phyloP scores from a whole-genome alignment of 2,797 vertebrate species.

The Argyrosomus regius region DNA sequence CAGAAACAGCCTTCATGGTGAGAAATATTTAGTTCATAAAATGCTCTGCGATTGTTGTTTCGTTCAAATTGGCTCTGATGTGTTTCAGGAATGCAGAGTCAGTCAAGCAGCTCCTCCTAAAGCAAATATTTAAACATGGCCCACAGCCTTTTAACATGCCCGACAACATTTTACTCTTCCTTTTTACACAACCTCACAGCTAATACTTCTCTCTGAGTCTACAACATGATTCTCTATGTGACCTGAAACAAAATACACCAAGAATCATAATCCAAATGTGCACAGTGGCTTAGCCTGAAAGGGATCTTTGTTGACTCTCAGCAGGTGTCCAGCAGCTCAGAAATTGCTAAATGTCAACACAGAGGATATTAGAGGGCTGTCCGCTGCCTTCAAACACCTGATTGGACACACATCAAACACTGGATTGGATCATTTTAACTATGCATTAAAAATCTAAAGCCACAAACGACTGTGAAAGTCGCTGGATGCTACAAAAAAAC shows the following conservation, averaged over 20 bases:
- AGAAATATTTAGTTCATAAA: neutral
- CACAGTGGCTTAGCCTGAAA: neutral
- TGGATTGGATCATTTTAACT: too few species aligned
- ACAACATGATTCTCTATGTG: neutral
- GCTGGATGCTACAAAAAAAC: too few species aligned
- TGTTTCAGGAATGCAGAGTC: conserved; percentile 16
- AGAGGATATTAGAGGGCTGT: neutral
- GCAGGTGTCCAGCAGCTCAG: conserved; percentile 21
- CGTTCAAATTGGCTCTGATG: neutral
- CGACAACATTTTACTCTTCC: neutral
- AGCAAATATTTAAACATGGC: conserved; percentile 43
- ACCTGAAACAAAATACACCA: neutral
- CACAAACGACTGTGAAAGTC: too few species aligned
- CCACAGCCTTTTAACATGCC: neutral
- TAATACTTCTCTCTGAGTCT: neutral
- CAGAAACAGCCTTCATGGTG: neutral
- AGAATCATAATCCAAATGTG: neutral
- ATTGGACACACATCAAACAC: too few species aligned
- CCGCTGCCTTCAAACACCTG: too few species aligned
- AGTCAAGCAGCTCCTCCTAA: conserved; percentile 3
- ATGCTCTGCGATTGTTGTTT: too few species aligned
- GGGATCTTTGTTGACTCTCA: neutral
- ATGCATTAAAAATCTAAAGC: too few species aligned
- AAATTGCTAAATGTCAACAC: neutral
- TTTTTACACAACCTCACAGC: neutral